phyloP scores from a whole-genome alignment of 2,888 invertebrate genomes.

The Oscheius sp. region DNA sequence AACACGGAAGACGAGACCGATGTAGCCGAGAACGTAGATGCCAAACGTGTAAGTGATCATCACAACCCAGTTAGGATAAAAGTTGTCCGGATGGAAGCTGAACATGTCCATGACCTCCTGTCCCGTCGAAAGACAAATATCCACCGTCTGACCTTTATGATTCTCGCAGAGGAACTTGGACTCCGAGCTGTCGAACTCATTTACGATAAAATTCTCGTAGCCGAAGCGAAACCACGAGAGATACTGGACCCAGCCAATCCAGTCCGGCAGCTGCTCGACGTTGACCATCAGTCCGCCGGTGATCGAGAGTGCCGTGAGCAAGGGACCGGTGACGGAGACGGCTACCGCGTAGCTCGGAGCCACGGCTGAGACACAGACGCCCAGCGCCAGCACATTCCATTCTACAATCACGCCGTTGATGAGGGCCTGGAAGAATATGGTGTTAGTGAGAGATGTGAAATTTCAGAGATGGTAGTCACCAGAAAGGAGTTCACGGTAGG shows the following conservation, averaged over 20 bases:
- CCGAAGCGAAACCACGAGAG: slow-evolving; percentile 70
- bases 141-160: not conserved
- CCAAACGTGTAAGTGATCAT: slow-evolving; percentile 56
- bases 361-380: slow-evolving; percentile 41
- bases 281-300: slow-evolving; percentile 71
- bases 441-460: not conserved
- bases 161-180: not conserved
- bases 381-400: slow-evolving; percentile 62
- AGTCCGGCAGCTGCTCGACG: slow-evolving; percentile 59
- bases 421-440: slow-evolving; percentile 53
- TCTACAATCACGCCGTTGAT: slow-evolving; percentile 62
- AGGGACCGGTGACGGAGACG: slow-evolving; percentile 67
- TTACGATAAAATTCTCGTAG: slow-evolving; percentile 76
- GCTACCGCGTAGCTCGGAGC: slow-evolving; percentile 67
- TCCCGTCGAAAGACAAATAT: not conserved
- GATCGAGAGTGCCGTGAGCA: slow-evolving; percentile 66
- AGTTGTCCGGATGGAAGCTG: slow-evolving; percentile 51
- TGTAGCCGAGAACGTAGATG: slow-evolving; percentile 62
- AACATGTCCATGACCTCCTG: slow-evolving; percentile 40
- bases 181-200: slow-evolving; percentile 47
- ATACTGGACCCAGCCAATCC: slow-evolving; percentile 69
- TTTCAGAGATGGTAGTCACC: too few species aligned
- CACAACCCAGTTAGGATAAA: slow-evolving; percentile 57
- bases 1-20: slow-evolving; percentile 63
- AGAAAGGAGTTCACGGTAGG: too few species aligned